Percentiles rank a stretch among this genome's conserved stretches.
phyloP scores from a whole-genome alignment of 64 coral and sea anemone genomes.

The Cladopsammia gracilis region DNA sequence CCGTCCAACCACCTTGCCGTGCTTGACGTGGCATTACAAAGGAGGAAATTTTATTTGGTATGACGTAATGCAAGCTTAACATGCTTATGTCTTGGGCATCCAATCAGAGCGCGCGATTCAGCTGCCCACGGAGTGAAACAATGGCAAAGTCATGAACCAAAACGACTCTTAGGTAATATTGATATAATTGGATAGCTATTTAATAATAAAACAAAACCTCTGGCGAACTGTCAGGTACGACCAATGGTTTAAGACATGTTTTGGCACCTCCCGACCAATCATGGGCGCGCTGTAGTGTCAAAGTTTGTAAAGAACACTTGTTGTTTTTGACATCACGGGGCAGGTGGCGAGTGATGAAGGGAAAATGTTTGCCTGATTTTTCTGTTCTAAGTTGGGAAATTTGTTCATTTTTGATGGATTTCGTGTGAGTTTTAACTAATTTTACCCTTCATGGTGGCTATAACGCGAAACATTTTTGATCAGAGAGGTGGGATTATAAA shows the following conservation, averaged over 20 bases:
- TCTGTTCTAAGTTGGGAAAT: background rate
- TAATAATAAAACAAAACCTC: constrained; percentile 98
- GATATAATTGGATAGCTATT: constrained; percentile 99
- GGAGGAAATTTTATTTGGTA: constrained; percentile 99
- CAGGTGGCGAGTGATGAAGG: constrained; percentile 10
- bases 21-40: constrained; percentile 99
- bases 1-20: constrained; percentile 89
- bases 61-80: constrained; percentile 97
- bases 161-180: constrained; percentile 99
- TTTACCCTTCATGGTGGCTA: background rate
- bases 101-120: constrained; percentile 87
- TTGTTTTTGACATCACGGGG: constrained; percentile 48
- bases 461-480: background rate
- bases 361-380: constrained; percentile 23
- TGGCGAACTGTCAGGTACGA: constrained; percentile 48
- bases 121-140: constrained; percentile 90
- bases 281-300: constrained; percentile 13
- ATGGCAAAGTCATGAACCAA: constrained; percentile 97
- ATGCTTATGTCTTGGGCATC: constrained; percentile 80
- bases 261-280: constrained; percentile 69
- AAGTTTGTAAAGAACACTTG: constrained; percentile 37
- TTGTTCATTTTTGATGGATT: background rate
- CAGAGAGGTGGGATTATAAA: background rate
- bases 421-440: background rate
- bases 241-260: constrained; percentile 63